Conservation (phyloP, 2,888 invertebrate species). For the Andrena flavipes region DNA sequence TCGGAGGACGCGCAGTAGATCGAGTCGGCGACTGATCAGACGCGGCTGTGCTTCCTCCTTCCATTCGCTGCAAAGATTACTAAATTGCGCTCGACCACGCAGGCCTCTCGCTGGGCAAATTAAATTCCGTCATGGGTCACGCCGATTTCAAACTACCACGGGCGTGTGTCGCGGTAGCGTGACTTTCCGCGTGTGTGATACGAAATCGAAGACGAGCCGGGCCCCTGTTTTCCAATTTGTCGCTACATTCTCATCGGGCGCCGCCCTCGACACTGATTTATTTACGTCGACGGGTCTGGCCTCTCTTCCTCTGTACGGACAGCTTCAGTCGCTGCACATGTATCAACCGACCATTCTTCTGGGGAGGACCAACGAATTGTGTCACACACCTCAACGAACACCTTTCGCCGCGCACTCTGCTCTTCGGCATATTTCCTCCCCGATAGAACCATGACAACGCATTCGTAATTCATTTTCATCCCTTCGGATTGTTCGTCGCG, state of each 20-base stretch:
- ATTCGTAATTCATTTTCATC: too few relatives aligned
- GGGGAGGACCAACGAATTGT: not conserved
- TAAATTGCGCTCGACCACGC: too few relatives aligned
- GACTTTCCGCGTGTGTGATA: constrained; percentile 1
- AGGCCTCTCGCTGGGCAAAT: constrained; percentile 13
- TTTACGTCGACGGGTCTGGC: constrained; percentile 18
- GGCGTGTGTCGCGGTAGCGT: not conserved
- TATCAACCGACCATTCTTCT: constrained; percentile 20
- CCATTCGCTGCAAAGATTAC: too few relatives aligned
- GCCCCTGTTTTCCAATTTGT: constrained; percentile 55
- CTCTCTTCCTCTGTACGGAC: constrained; percentile 17
- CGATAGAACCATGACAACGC: not conserved
- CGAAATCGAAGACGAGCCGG: constrained; percentile 46
- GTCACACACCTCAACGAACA: not conserved
- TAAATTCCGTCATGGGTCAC: constrained; percentile 27
- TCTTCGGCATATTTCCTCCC: not conserved
- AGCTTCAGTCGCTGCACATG: constrained; percentile 25
- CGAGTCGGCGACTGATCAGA: constrained; percentile 15
- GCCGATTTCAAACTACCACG: too few relatives aligned
- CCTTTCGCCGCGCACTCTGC: not conserved
- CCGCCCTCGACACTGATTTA: constrained; percentile 56
- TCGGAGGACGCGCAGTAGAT: constrained; percentile 7
- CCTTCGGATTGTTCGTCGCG: too few relatives aligned
- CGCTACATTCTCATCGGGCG: constrained; percentile 53
- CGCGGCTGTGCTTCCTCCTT: not conserved